Evolutionary conservation across 2,888 invertebrate species (phyloP).

Genomic region (Onchidella celtica): DNA sequence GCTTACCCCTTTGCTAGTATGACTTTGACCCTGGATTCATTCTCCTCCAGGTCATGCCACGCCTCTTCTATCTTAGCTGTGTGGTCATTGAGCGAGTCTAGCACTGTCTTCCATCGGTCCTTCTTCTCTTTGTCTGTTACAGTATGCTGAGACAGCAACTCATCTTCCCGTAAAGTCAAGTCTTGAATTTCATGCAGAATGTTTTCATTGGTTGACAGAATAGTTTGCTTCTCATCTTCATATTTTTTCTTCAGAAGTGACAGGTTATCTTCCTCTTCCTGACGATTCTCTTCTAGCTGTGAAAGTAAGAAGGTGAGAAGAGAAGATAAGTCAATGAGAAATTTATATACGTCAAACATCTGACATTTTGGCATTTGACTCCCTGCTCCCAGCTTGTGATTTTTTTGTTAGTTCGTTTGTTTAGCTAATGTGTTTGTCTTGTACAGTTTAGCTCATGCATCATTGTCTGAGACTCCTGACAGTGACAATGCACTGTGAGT

Average conservation of each 20-base stretch:
- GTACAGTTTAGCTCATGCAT: too few relatives aligned
- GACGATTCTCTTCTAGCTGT: not conserved
- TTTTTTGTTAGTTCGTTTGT: too few relatives aligned
- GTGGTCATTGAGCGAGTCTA: conserved; percentile 60
- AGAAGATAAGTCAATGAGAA: too few relatives aligned
- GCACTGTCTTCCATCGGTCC: conserved; percentile 57
- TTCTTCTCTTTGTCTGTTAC: conserved; percentile 50
- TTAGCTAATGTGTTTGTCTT: too few relatives aligned
- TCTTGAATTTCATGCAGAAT: conserved; percentile 40
- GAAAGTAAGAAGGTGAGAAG: not conserved
- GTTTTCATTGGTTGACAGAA: conserved; percentile 20
- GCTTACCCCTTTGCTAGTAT: conserved; percentile 59
- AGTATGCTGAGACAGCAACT: conserved; percentile 40
- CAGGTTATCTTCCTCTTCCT: not conserved
- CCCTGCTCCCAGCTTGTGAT: too few relatives aligned
- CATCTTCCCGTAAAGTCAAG: conserved; percentile 33
- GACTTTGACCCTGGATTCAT: conserved; percentile 50
- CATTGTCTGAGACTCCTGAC: too few relatives aligned
- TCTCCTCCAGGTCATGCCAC: conserved; percentile 54
- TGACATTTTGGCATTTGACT: too few relatives aligned
- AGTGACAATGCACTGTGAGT: too few relatives aligned
- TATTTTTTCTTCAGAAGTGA: conserved; percentile 11
- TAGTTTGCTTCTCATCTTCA: conserved; percentile 7
- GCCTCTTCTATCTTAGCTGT: conserved; percentile 48
- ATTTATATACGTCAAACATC: too few relatives aligned